Conservation (phyloP, 2,797 vertebrate species). For the Gadopsis bispinosus region DNA sequence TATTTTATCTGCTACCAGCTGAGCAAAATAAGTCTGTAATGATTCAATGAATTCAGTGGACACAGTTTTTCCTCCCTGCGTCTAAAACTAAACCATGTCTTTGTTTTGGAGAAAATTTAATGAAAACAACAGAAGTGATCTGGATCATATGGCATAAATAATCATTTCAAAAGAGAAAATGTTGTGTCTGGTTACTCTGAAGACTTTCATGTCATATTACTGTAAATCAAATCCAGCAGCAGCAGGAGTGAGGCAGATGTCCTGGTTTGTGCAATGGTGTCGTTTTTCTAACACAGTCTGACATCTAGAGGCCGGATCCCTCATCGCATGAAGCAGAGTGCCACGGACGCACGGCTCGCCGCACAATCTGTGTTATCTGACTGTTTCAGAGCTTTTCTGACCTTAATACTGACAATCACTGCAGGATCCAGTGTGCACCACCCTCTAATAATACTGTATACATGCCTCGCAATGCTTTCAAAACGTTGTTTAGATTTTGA, state of each 20-base stretch:
- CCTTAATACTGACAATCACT: neutral
- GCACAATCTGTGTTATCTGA: neutral
- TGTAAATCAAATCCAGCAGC: constrained; percentile 37
- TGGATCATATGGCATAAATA: constrained; percentile 34
- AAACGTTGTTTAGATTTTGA: constrained; percentile 40
- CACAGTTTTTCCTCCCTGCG: neutral
- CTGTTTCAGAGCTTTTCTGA: constrained; percentile 2
- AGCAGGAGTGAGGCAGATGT: constrained; percentile 25
- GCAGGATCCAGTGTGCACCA: neutral
- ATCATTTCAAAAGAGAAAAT: constrained; percentile 36
- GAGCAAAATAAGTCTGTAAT: neutral
- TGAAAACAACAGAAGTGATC: constrained; percentile 40
- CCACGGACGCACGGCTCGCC: accelerated
- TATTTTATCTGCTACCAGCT: neutral
- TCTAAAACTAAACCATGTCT: neutral
- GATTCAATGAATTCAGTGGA: neutral
- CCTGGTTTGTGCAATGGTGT: neutral
- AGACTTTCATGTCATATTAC: constrained; percentile 25
- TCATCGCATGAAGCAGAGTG: constrained; percentile 39
- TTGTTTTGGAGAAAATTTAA: neutral
- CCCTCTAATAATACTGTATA: neutral
- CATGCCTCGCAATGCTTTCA: constrained; percentile 9
- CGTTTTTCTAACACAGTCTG: constrained; percentile 49
- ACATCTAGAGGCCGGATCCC: constrained; percentile 70
- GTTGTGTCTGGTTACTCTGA: constrained; percentile 17